Conservation (phyloP, 1,140 invertebrate genomes). For the Cydia fagiglandana region DNA sequence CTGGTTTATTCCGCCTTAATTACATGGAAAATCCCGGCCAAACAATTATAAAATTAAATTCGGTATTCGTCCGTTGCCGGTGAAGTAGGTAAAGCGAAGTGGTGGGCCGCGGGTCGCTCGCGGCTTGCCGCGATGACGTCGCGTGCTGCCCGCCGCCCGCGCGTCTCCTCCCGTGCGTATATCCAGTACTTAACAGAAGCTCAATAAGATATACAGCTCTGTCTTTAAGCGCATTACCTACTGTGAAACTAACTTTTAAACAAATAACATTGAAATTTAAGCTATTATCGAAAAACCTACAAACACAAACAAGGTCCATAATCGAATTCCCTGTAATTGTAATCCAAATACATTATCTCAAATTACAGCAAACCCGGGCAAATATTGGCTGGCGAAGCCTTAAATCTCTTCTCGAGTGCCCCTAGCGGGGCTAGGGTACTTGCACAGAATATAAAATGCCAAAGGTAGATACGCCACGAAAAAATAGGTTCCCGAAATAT, state of each 20-base stretch:
- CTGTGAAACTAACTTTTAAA: background rate
- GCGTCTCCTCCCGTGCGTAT: too few relatives aligned
- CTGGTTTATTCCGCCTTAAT: slow-evolving; percentile 13
- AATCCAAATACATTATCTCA: slow-evolving; percentile 68
- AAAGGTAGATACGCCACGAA: background rate
- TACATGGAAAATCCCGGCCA: background rate
- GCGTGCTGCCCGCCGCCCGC: background rate
- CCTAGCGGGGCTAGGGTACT: background rate
- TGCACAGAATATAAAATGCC: background rate
- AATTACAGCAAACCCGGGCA: slow-evolving; percentile 54
- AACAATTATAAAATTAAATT: background rate
- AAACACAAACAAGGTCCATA: slow-evolving; percentile 9
- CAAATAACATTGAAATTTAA: background rate
- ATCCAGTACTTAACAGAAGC: too few relatives aligned
- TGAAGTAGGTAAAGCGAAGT: background rate
- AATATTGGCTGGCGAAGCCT: slow-evolving; percentile 60
- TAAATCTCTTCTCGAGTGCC: slow-evolving; percentile 52
- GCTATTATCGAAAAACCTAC: background rate
- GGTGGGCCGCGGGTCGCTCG: background rate
- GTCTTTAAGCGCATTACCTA: background rate
- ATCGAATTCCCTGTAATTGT: slow-evolving; percentile 49
- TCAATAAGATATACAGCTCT: too few relatives aligned
- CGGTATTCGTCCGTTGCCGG: background rate
- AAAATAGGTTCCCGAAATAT: background rate
- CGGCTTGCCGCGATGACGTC: background rate